phyloP scores from a whole-genome alignment of 2,113 vertebrate genomes.

The Athene noctua region DNA sequence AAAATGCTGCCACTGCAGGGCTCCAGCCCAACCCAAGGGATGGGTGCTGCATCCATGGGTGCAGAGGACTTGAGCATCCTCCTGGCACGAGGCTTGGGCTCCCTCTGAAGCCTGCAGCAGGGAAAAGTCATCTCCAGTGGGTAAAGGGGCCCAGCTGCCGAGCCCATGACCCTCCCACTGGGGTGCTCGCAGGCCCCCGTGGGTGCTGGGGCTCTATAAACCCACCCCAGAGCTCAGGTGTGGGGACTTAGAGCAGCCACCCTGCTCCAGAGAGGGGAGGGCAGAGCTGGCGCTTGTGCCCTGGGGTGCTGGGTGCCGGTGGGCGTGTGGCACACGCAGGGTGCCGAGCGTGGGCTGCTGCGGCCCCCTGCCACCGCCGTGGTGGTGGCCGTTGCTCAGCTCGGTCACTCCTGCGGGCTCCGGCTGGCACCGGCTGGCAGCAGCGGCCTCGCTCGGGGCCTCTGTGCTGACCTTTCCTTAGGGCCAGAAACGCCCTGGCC shows the following conservation, averaged over 20 bases:
- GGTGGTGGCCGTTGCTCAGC: not conserved
- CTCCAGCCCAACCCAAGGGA: not conserved
- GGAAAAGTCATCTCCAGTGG: too few species aligned
- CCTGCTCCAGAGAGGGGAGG: too few species aligned
- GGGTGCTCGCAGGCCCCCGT: accelerated
- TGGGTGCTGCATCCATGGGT: accelerated
- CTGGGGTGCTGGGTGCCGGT: not conserved
- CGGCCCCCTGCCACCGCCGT: not conserved
- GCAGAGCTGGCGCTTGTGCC: not conserved
- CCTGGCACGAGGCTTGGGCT: accelerated
- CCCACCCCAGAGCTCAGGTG: too few species aligned
- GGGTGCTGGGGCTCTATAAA: not conserved
- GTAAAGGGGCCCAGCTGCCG: accelerated
- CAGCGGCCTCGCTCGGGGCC: not conserved
- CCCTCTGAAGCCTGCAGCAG: accelerated
- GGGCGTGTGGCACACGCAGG: not conserved
- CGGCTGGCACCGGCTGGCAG: not conserved
- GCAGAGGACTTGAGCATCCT: not conserved
- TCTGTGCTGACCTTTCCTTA: not conserved
- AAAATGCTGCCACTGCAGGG: accelerated
- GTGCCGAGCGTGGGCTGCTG: not conserved
- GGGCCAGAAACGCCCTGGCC: too few species aligned
- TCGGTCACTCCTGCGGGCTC: not conserved
- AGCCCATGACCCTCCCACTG: accelerated
- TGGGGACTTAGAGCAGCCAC: not conserved